Evolutionary conservation across 2,797 vertebrate species (phyloP), one percentile per base, ranked within the genome.

Genomic region (Melanotaenia boesemani): DNA sequence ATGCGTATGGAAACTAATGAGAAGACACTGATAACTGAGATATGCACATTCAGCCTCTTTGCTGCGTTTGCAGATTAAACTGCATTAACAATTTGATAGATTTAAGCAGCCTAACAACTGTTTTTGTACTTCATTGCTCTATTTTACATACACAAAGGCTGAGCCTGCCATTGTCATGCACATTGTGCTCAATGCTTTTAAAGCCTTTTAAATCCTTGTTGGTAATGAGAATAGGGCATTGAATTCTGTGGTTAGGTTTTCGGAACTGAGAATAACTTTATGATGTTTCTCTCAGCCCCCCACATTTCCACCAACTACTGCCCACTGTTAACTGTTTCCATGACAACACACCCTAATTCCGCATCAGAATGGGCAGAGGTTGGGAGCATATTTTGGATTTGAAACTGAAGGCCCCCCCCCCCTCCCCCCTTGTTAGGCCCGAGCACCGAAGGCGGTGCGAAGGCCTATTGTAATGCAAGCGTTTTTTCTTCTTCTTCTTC

Each of bases 261-360:
- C 63, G 60, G 61, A 77, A 79, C 61, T 63, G 39, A 78, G 81
- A 85, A 86, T 67, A 64, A 32, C 66, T 76, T 48, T 73, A 66
- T 56, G 82, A 16, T 72, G 68, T 63, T 61, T 34, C 52, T 46
- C 55, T 65, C 52, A 26, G 63, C 74, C 74, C 18, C 83, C 76
- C 77, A 20, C 76, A 59, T 73, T 72, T 79, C 59, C 22, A 84
- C 62, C 26, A 22, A 37, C 36, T 46, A 54, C 77, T 76, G 62
- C 88, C 75, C 37, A 63, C 83, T 61, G 81, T 79, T 88, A 39
- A 41, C 74, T 7, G 72, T 92, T 89, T 84, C 83, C 81, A 75
- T 4, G 44, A 86, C 82, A 91, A 89, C 83, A n/a, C 52, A 62
- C 10, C 52, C 70, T 46, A 41, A 58, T 48, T 26, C 36, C 12